phyloP scores from a whole-genome alignment of 1,140 invertebrate genomes.

The Acromyrmex echinatior region DNA sequence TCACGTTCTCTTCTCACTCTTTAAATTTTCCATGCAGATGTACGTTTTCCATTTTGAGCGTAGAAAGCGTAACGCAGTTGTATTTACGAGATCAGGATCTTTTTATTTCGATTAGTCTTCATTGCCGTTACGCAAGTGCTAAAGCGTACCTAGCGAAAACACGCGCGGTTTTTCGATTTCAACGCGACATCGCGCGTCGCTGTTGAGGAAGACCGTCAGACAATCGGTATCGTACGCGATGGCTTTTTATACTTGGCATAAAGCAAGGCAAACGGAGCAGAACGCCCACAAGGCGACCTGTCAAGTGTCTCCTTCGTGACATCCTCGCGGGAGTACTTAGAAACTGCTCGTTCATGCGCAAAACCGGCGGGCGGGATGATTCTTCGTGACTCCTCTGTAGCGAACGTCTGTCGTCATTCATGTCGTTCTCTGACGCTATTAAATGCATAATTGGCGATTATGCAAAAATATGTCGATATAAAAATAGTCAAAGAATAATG shows the following conservation, averaged over 20 bases:
- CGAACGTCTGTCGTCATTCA: conserved; percentile 59
- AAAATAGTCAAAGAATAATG: background rate
- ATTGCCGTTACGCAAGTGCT: conserved; percentile 7
- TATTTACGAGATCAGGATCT: background rate
- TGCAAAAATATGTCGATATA: background rate
- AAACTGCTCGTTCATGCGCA: conserved; percentile 48
- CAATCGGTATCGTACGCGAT: background rate
- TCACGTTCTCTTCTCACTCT: background rate
- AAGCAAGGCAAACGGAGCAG: conserved; percentile 20
- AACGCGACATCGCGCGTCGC: background rate
- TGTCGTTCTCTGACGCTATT: background rate
- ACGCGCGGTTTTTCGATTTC: conserved; percentile 49
- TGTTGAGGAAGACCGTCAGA: background rate
- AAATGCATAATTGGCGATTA: conserved; percentile 31
- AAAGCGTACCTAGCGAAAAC: conserved; percentile 69
- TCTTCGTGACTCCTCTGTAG: conserved; percentile 14
- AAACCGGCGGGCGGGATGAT: conserved; percentile 8
- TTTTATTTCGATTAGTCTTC: conserved; percentile 6
- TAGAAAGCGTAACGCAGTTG: background rate
- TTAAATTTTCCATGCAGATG: background rate
- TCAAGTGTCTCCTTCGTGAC: conserved; percentile 66
- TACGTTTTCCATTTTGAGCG: background rate
- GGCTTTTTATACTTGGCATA: background rate
- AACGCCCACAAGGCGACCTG: conserved; percentile 73
- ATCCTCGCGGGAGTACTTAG: background rate